Evolutionary conservation across 2,888 invertebrate genomes (phyloP).

Genomic region (Cheilosia vulpina): DNA sequence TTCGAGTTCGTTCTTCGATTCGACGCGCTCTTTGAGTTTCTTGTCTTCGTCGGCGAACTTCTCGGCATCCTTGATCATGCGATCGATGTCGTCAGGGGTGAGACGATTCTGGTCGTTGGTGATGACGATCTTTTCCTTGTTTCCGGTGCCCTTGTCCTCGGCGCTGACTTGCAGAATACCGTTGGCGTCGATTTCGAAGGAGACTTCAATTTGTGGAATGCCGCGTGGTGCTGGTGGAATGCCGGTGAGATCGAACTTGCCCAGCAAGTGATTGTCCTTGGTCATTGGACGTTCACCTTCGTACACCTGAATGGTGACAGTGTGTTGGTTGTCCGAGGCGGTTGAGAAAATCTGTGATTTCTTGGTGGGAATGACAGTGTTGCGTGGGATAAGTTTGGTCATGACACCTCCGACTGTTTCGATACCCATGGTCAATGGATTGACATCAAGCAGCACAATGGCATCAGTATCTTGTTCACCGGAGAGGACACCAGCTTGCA

Average conservation of each 20-base stretch:
- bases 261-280: constrained; percentile 99
- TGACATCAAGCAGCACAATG: constrained; percentile 98
- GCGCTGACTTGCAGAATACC: constrained; percentile 98
- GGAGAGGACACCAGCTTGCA: constrained; percentile 98
- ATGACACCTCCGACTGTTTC: constrained; percentile 99
- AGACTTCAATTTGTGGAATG: constrained; percentile 97
- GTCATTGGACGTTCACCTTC: constrained; percentile 99
- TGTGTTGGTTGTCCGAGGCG: constrained; percentile 99
- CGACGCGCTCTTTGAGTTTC: constrained; percentile 97
- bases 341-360: constrained; percentile 99
- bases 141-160: constrained; percentile 99
- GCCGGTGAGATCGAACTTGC: constrained; percentile 98
- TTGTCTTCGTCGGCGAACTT: constrained; percentile 99
- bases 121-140: constrained; percentile 99
- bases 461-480: constrained; percentile 98
- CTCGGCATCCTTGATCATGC: constrained; percentile 99
- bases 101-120: constrained; percentile 99
- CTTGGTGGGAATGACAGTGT: constrained; percentile 99
- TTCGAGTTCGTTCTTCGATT: constrained; percentile 98
- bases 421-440: constrained; percentile 99
- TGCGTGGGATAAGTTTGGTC: constrained; percentile 98
- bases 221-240: constrained; percentile 97
- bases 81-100: constrained; percentile 98
- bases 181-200: constrained; percentile 97
- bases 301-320: constrained; percentile 99